A percentile compares a stretch with the other conserved stretches of the same genome.
These are phyloP conservation scores for Naso thynnoides DNA, from an alignment of 2,797 vertebrate species.

Conservation along the genomic window DNA sequence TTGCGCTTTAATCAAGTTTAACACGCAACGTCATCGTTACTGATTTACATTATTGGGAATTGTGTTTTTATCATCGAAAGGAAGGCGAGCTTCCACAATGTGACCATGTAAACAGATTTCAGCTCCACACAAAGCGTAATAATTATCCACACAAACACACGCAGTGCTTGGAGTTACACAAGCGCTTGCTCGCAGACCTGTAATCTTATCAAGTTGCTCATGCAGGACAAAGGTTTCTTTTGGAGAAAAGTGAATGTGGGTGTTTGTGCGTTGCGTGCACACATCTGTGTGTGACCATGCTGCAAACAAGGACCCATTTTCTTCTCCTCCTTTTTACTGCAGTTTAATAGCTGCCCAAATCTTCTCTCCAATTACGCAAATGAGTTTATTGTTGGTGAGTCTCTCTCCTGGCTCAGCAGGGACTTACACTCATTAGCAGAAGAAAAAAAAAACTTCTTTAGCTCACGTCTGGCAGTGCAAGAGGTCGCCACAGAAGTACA, in stretches of 20 bases:
- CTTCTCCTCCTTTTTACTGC: slow-evolving; percentile 36
- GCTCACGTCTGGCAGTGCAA: slow-evolving; percentile 33
- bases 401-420: slow-evolving; percentile 30
- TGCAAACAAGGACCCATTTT: slow-evolving; percentile 63
- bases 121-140: neutral
- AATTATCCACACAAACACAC: slow-evolving; percentile 10
- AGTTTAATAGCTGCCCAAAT: slow-evolving; percentile 59
- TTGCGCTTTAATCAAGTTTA: too few species aligned
- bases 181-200: slow-evolving; percentile 34
- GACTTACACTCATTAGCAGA: slow-evolving; percentile 64
- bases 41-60: too few species aligned
- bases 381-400: slow-evolving; percentile 50
- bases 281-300: neutral
- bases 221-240: slow-evolving; percentile 69
- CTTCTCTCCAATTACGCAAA: slow-evolving; percentile 71
- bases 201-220: slow-evolving; percentile 75
- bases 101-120: too few species aligned
- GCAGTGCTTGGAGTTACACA: slow-evolving; percentile 37
- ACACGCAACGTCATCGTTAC: too few species aligned
- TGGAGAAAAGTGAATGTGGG: neutral
- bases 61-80: too few species aligned
- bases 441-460: slow-evolving; percentile 49
- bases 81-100: too few species aligned
- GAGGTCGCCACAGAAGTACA: neutral
- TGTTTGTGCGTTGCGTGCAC: neutral